Conservation (phyloP, 2,113 vertebrate genomes). For the Cricetomys ansorgei region DNA sequence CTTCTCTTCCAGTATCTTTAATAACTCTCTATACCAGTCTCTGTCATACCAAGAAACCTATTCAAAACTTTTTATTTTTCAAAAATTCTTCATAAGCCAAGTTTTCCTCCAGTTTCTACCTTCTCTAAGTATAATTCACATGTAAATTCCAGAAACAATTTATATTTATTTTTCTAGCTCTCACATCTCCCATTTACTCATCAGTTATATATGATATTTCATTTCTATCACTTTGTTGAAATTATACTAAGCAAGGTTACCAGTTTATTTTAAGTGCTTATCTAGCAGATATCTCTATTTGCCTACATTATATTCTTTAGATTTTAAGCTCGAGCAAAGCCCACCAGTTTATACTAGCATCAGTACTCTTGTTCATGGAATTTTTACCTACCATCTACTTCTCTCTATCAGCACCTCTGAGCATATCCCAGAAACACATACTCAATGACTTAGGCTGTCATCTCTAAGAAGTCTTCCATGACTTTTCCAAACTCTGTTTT, state of each 20-base stretch:
- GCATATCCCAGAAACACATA: not conserved
- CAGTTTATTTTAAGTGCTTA: not conserved
- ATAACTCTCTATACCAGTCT: not conserved
- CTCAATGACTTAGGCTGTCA: not conserved
- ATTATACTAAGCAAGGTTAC: conserved; percentile 16
- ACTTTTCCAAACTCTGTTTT: not conserved
- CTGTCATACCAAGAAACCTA: conserved; percentile 18
- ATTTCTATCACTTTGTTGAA: conserved; percentile 2
- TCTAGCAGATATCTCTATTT: not conserved
- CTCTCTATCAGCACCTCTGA: not conserved
- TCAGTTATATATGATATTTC: conserved; percentile 24
- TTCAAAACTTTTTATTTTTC: not conserved
- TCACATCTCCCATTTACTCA: conserved; percentile 21
- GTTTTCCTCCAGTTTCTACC: not conserved
- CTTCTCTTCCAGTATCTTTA: not conserved
- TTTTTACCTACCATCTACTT: not conserved
- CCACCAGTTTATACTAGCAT: not conserved
- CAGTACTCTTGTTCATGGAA: not conserved
- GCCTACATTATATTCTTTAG: not conserved
- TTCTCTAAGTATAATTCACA: not conserved
- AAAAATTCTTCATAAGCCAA: conserved; percentile 29
- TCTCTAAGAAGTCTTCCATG: not conserved
- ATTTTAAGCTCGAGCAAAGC: not conserved
- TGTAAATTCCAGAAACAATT: conserved; percentile 55
- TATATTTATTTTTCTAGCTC: conserved; percentile 43